Percentiles rank a stretch among this genome's conserved stretches.
These are phyloP conservation scores for Patiria pectinifera DNA, from an alignment of 53 echinoderm and acorn worm species.

Conservation along the genomic window DNA sequence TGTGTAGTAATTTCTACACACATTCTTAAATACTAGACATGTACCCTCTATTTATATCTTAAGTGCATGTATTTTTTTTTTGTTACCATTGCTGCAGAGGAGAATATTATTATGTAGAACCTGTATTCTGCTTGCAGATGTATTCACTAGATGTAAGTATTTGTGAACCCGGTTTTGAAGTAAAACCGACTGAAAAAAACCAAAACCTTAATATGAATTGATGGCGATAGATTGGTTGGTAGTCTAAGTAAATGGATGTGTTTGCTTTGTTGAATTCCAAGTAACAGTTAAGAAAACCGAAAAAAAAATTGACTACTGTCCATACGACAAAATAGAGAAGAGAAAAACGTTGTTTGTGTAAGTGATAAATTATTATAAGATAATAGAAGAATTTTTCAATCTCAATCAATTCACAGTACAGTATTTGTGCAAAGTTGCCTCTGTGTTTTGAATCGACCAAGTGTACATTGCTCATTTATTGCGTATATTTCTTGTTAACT, in stretches of 20 bases:
- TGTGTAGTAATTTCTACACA: neutral
- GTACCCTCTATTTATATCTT: slow-evolving; percentile 13
- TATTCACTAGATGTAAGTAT: slow-evolving; percentile 45
- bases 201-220: neutral
- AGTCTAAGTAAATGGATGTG: slow-evolving; percentile 52
- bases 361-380: slow-evolving; percentile 47
- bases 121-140: slow-evolving; percentile 62
- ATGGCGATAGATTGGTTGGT: slow-evolving; percentile 36
- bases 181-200: slow-evolving; percentile 17
- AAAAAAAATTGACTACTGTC: neutral
- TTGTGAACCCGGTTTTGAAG: slow-evolving; percentile 17
- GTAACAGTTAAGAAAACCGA: slow-evolving; percentile 16
- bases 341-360: slow-evolving; percentile 9
- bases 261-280: slow-evolving; percentile 53
- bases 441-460: slow-evolving; percentile 61
- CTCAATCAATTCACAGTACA: slow-evolving; percentile 57
- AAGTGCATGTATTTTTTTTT: neutral
- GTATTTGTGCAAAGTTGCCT: slow-evolving; percentile 58
- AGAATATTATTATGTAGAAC: slow-evolving; percentile 1
- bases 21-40: neutral
- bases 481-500: slow-evolving; percentile 53
- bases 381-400: slow-evolving; percentile 18
- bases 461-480: slow-evolving; percentile 55
- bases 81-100: slow-evolving; percentile 34
- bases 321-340: slow-evolving; percentile 33